These are phyloP conservation scores for Platysternon megacephalum DNA, from an alignment of 2,113 vertebrate genomes.

Conservation along the genomic window DNA sequence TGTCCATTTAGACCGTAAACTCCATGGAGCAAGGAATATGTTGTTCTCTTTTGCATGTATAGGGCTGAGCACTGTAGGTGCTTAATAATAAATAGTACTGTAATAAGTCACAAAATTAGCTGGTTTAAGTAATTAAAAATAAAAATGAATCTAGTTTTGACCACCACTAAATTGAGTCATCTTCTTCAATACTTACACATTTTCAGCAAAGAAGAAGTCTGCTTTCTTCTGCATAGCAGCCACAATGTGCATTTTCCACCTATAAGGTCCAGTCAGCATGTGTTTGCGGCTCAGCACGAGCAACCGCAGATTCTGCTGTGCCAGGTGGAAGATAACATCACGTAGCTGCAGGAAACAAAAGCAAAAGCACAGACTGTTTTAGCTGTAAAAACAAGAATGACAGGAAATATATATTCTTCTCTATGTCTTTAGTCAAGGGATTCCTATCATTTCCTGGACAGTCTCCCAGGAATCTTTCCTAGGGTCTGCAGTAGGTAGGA, in stretches of 20 bases:
- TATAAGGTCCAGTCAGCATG: conserved; percentile 81
- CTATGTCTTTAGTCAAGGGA: not conserved
- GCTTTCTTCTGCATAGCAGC: conserved; percentile 84
- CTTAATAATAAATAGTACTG: not conserved
- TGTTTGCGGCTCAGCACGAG: conserved; percentile 96
- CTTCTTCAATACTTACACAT: conserved; percentile 86
- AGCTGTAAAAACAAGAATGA: not conserved
- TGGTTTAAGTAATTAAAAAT: not conserved
- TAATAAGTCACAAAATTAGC: not conserved
- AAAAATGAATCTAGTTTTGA: not conserved
- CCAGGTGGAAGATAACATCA: conserved; percentile 83
- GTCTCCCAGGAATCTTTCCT: not conserved
- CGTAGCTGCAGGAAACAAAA: conserved; percentile 85
- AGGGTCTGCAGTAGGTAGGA: not conserved
- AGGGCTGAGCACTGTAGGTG: not conserved
- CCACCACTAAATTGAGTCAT: not conserved
- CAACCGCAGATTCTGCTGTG: conserved; percentile 78
- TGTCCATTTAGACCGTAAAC: not conserved
- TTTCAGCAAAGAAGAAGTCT: conserved; percentile 94
- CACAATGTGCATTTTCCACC: conserved; percentile 86
- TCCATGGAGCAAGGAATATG: not conserved
- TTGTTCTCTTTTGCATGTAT: not conserved
- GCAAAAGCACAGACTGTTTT: conserved; percentile 17
- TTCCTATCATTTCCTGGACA: not conserved
- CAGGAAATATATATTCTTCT: not conserved